A percentile compares a stretch with the other conserved stretches of the same genome.
These are phyloP conservation scores for Daphoenositta chrysoptera DNA, from an alignment of 2,113 vertebrate species.

Conservation along the genomic window DNA sequence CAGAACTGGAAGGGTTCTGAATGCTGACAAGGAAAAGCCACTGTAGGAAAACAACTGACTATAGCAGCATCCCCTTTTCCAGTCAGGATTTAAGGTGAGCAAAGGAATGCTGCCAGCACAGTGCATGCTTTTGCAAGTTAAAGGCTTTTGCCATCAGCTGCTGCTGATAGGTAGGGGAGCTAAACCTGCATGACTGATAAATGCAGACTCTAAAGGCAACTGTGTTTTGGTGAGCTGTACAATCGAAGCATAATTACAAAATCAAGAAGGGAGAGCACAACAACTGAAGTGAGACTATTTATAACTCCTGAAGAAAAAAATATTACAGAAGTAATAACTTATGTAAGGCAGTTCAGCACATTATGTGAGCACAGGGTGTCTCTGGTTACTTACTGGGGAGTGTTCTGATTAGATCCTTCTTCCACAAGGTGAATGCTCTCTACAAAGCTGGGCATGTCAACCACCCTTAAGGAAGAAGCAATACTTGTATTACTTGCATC, in stretches of 20 bases:
- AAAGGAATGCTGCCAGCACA: neutral
- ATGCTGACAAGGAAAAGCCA: neutral
- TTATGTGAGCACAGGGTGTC: neutral
- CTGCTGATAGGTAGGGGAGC: neutral
- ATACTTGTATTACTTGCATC: conserved; percentile 68
- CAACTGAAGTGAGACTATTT: neutral
- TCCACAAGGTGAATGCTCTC: conserved; percentile 68
- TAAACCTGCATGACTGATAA: neutral
- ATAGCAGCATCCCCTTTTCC: neutral
- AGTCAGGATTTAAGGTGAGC: neutral
- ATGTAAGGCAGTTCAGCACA: neutral
- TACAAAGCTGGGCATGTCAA: conserved; percentile 77
- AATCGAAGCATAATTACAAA: neutral
- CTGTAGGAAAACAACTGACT: neutral
- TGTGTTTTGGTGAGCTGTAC: neutral
- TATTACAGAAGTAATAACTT: neutral
- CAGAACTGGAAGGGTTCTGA: neutral
- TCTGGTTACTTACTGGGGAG: conserved; percentile 61
- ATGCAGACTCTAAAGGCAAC: neutral
- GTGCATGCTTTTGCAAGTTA: neutral
- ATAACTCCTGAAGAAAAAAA: neutral
- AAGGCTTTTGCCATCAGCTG: conserved; percentile 15
- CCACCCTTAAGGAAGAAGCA: conserved; percentile 72
- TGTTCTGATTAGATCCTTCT: conserved; percentile 51
- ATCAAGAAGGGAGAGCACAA: neutral